Conservation (phyloP, 2,113 vertebrate species). For the Nothoprocta perdicaria region DNA sequence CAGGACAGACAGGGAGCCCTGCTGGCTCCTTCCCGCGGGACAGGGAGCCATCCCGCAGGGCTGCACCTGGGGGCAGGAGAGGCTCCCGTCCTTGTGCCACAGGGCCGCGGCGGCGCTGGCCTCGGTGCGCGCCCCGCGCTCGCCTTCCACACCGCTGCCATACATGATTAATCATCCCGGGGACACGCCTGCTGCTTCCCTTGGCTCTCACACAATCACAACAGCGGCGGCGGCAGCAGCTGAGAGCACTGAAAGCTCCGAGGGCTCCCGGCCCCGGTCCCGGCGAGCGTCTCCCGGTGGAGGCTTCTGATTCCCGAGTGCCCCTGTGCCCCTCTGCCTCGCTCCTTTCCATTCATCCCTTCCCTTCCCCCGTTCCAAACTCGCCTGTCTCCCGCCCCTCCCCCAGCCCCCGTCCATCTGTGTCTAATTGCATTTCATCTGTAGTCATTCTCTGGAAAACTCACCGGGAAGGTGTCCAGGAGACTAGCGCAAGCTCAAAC, state of each 20-base stretch:
- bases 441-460: constrained; percentile 70
- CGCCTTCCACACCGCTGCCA: constrained; percentile 59
- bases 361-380: constrained; percentile 48
- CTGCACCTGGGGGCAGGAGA: constrained; percentile 24
- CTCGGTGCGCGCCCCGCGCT: constrained; percentile 1
- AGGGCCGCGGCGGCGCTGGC: constrained; percentile 10
- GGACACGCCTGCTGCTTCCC: constrained; percentile 67
- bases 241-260: constrained; percentile 58
- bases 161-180: constrained; percentile 73
- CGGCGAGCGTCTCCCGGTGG: constrained; percentile 24
- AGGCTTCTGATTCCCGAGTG: constrained; percentile 24
- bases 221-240: constrained; percentile 1
- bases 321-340: constrained; percentile 37
- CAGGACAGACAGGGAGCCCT: neutral
- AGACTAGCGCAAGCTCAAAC: constrained; percentile 63
- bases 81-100: neutral
- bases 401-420: constrained; percentile 53
- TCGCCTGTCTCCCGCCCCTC: constrained; percentile 39
- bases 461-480: constrained; percentile 68
- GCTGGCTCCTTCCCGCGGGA: neutral
- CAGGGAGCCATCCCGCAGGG: neutral
- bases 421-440: constrained; percentile 71
- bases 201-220: constrained; percentile 58
- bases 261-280: constrained; percentile 42
- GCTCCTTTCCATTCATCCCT: constrained; percentile 44